Percentiles rank a stretch among this genome's conserved stretches.
These are phyloP conservation scores for Drosophila quasianomalipes DNA, from an alignment of 2,888 invertebrate species.

Conservation along the genomic window DNA sequence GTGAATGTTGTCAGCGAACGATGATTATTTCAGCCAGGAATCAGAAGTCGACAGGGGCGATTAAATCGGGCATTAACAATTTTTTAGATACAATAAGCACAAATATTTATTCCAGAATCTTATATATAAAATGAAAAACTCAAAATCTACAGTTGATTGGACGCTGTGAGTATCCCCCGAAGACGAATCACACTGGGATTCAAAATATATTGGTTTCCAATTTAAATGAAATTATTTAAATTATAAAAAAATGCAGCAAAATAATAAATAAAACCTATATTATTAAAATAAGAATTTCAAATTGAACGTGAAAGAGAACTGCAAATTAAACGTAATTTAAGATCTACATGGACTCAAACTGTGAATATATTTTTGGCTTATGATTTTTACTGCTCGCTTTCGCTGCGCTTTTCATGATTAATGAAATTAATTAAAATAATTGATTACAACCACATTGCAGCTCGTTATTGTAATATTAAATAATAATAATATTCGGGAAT, in stretches of 20 bases:
- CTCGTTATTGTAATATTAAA: background rate
- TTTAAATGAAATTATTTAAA: background rate
- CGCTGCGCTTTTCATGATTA: background rate
- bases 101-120: background rate
- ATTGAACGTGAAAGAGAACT: background rate
- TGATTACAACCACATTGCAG: background rate
- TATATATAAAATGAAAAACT: background rate
- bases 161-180: background rate
- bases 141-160: background rate
- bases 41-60: background rate
- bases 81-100: background rate
- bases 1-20: background rate
- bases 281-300: no score
- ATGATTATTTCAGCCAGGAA: background rate
- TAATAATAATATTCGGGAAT: background rate
- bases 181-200: background rate
- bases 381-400: background rate
- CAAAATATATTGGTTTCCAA: background rate
- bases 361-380: background rate
- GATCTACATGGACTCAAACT: background rate
- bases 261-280: background rate
- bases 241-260: background rate
- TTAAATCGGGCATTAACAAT: background rate
- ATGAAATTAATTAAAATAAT: background rate
- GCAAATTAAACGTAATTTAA: background rate